Percentiles rank a stretch among this genome's conserved stretches.
Conservation (phyloP, 2,888 invertebrate species). For the Nymphalis urticae region DNA sequence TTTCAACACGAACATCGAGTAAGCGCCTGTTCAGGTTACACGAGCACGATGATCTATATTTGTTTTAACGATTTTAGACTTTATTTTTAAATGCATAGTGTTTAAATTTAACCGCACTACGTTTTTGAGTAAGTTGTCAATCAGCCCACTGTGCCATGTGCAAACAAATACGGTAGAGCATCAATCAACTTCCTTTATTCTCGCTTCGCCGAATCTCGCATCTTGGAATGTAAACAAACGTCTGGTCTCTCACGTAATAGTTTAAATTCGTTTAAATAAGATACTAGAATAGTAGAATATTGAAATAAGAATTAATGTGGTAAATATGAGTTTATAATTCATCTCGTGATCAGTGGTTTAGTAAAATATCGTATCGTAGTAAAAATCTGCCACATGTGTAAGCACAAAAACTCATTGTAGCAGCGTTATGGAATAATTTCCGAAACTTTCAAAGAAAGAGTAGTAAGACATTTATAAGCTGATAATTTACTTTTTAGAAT, state of each 20-base stretch:
- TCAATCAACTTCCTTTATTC: constrained; percentile 58
- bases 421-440: too few relatives aligned
- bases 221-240: constrained; percentile 55
- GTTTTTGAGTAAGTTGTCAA: constrained; percentile 28
- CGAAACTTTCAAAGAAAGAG: too few relatives aligned
- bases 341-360: too few relatives aligned
- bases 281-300: neutral
- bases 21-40: constrained; percentile 9
- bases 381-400: too few relatives aligned
- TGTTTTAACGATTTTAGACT: neutral
- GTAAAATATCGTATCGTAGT: too few relatives aligned
- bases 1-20: constrained; percentile 9
- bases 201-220: constrained; percentile 58
- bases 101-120: constrained; percentile 8
- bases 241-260: constrained; percentile 33
- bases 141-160: constrained; percentile 36
- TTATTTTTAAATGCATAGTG: neutral
- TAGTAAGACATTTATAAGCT: too few relatives aligned
- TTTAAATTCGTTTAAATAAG: constrained; percentile 33
- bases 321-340: neutral
- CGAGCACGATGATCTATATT: neutral
- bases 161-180: constrained; percentile 56
- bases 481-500: too few relatives aligned
- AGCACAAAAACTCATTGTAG: too few relatives aligned
- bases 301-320: neutral